Evolutionary conservation across 1,140 invertebrate genomes (phyloP).

Genomic region (Odontomachus brunneus): DNA sequence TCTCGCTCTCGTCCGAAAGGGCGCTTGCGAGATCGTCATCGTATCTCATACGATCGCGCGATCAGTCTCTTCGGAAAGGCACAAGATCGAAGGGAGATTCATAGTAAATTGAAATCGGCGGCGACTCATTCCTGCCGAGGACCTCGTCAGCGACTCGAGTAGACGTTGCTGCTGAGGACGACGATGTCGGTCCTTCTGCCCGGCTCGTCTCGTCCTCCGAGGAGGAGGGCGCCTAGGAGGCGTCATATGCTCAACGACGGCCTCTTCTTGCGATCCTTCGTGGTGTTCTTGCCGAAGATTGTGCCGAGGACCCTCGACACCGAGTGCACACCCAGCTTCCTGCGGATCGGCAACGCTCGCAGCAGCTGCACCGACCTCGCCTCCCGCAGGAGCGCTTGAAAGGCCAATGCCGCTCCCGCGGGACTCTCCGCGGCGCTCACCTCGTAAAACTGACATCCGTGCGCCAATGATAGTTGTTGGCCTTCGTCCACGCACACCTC

Average conservation of each 20-base stretch:
- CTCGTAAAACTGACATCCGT: slow-evolving; percentile 94
- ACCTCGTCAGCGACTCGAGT: slow-evolving; percentile 77
- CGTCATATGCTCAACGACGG: slow-evolving; percentile 90
- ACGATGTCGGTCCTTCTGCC: slow-evolving; percentile 77
- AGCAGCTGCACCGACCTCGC: slow-evolving; percentile 90
- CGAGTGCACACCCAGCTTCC: slow-evolving; percentile 91
- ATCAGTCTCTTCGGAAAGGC: slow-evolving; percentile 8
- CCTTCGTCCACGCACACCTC: slow-evolving; percentile 92
- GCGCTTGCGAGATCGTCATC: not conserved
- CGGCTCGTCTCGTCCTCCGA: slow-evolving; percentile 80
- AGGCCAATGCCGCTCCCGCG: slow-evolving; percentile 91
- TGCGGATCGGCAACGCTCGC: slow-evolving; percentile 89
- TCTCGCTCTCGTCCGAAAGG: not conserved
- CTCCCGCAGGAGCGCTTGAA: slow-evolving; percentile 91
- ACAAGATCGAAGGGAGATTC: slow-evolving; percentile 19
- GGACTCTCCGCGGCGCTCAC: slow-evolving; percentile 93
- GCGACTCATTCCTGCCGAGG: not conserved
- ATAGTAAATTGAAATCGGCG: too few relatives aligned
- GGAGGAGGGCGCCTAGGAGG: slow-evolving; percentile 81
- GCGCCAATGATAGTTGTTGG: slow-evolving; percentile 91
- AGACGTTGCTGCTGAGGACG: slow-evolving; percentile 81
- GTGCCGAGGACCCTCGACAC: slow-evolving; percentile 92
- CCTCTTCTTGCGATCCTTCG: slow-evolving; percentile 90
- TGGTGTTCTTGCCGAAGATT: slow-evolving; percentile 92
- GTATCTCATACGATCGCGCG: not conserved